These are phyloP conservation scores for Anguilla obscura DNA, from an alignment of 2,797 vertebrate species.

Conservation along the genomic window DNA sequence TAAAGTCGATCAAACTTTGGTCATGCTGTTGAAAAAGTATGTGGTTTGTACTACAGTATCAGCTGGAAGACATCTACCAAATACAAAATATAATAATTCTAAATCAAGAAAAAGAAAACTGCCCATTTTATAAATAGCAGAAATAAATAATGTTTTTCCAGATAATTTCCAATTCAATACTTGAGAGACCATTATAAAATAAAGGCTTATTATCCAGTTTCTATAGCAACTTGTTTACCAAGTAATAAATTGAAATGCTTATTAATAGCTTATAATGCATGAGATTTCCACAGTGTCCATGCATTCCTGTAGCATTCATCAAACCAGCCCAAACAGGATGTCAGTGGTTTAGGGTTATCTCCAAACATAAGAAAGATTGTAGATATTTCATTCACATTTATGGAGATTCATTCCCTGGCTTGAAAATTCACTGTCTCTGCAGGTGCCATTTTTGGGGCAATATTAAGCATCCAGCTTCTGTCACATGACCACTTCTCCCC, in stretches of 20 bases:
- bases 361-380: not conserved
- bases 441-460: not conserved
- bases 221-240: constrained; percentile 31
- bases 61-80: not conserved
- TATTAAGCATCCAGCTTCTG: not conserved
- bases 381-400: not conserved
- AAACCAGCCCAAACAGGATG: not conserved
- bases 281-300: not conserved
- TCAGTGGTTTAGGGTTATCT: not conserved
- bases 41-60: not conserved
- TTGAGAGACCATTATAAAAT: constrained; percentile 42
- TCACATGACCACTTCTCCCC: constrained; percentile 14
- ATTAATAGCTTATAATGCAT: not conserved
- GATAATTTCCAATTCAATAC: constrained; percentile 53
- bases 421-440: not conserved
- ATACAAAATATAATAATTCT: not conserved
- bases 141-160: constrained; percentile 46
- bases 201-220: constrained; percentile 17
- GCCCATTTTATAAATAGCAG: constrained; percentile 51
- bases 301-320: not conserved
- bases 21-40: not conserved
- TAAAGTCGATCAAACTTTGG: not conserved
- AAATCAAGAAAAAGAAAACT: constrained; percentile 39
- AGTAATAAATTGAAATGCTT: not conserved
- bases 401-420: constrained; percentile 9